Conservation (phyloP, 2,113 vertebrate genomes). For the Malurus cyaneus region DNA sequence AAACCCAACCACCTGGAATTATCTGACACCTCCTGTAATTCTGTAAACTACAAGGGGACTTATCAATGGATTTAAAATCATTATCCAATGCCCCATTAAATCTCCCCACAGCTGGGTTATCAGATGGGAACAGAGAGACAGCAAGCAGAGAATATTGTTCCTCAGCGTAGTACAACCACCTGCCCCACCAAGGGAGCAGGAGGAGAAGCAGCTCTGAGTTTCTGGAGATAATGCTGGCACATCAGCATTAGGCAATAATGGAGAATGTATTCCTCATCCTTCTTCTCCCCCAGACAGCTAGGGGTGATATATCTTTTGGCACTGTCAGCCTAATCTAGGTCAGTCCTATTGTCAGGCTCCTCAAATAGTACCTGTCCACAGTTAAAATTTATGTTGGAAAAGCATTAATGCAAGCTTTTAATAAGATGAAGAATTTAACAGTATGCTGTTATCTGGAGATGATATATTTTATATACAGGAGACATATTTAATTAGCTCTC, state of each 20-base stretch:
- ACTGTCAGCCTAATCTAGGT: slow-evolving; percentile 80
- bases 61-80: slow-evolving; percentile 3
- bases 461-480: slow-evolving; percentile 84
- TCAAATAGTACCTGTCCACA: slow-evolving; percentile 80
- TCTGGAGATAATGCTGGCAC: slow-evolving; percentile 64
- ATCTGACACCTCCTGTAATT: neutral
- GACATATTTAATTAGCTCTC: slow-evolving; percentile 83
- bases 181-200: neutral
- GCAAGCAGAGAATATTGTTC: neutral
- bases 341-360: slow-evolving; percentile 75
- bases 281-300: slow-evolving; percentile 74
- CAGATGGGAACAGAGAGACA: neutral
- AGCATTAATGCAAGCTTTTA: slow-evolving; percentile 83
- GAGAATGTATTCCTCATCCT: slow-evolving; percentile 74
- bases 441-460: slow-evolving; percentile 78
- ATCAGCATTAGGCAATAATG: slow-evolving; percentile 73
- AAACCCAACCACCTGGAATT: neutral
- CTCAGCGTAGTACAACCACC: neutral
- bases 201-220: neutral
- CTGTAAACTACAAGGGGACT: neutral
- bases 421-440: slow-evolving; percentile 85
- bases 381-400: slow-evolving; percentile 82
- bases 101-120: neutral
- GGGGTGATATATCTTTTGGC: slow-evolving; percentile 76
- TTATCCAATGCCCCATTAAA: neutral